Percentiles rank a stretch among this genome's conserved stretches.
phyloP scores from a whole-genome alignment of 2,888 invertebrate species.

The Limnephilus marmoratus region DNA sequence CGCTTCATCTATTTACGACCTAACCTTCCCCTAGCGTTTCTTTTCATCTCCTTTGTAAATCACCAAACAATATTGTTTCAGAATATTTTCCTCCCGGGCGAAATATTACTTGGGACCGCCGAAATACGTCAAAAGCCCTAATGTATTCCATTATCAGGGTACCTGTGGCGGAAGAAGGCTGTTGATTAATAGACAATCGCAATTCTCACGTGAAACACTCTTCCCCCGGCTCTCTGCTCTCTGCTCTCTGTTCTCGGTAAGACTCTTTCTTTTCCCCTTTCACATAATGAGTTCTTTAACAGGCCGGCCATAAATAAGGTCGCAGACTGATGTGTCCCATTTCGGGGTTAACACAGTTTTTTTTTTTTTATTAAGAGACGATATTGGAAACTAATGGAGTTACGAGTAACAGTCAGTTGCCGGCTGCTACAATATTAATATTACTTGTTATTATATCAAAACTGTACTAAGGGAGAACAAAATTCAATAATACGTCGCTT shows the following conservation, averaged over 20 bases:
- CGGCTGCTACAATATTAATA: background rate
- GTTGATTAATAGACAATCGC: constrained; percentile 51
- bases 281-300: constrained; percentile 48
- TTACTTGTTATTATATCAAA: background rate
- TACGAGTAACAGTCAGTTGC: background rate
- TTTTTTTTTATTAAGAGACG: background rate
- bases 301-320: constrained; percentile 32
- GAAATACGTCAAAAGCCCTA: constrained; percentile 25
- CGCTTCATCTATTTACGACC: background rate
- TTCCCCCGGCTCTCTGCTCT: background rate
- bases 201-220: constrained; percentile 32
- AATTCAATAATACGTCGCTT: too few species aligned
- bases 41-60: background rate
- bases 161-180: constrained; percentile 17
- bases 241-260: background rate
- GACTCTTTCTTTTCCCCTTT: constrained; percentile 7
- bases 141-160: constrained; percentile 46
- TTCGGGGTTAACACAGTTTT: constrained; percentile 6
- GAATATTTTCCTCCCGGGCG: background rate
- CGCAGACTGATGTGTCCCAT: constrained; percentile 45
- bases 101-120: background rate
- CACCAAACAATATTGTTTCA: constrained; percentile 7
- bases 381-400: background rate
- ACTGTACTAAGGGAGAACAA: too few species aligned
- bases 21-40: background rate